Conservation (phyloP, 2,113 vertebrate species). For the Oreochromis tanganicae region DNA sequence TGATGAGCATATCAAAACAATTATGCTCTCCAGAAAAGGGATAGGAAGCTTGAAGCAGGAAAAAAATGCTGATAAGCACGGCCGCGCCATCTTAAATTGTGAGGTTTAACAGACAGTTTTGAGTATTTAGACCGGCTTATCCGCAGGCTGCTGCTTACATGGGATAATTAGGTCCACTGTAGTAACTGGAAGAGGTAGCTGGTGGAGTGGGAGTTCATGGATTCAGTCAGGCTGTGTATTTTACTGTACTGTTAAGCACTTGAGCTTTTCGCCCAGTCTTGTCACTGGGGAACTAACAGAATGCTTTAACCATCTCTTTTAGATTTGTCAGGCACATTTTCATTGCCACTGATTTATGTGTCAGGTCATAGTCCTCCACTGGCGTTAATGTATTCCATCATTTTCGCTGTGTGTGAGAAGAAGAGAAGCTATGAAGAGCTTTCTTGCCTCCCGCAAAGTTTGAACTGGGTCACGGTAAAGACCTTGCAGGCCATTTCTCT, state of each 20-base stretch:
- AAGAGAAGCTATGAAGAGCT: slow-evolving; percentile 19
- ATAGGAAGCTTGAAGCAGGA: background rate
- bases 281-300: slow-evolving; percentile 52
- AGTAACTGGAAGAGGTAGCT: slow-evolving; percentile 46
- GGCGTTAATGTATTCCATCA: slow-evolving; percentile 62
- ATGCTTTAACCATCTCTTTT: slow-evolving; percentile 32
- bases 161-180: slow-evolving; percentile 61
- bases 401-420: slow-evolving; percentile 40
- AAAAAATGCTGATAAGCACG: slow-evolving; percentile 26
- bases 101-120: slow-evolving; percentile 35
- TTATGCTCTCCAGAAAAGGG: slow-evolving; percentile 27
- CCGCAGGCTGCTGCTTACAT: slow-evolving; percentile 42
- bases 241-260: slow-evolving; percentile 47
- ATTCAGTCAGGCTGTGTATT: slow-evolving; percentile 56
- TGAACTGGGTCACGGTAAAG: slow-evolving; percentile 53
- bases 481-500: slow-evolving; percentile 37
- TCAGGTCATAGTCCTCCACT: slow-evolving; percentile 55
- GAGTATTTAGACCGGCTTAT: slow-evolving; percentile 44
- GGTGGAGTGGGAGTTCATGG: slow-evolving; percentile 48
- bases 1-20: slow-evolving; percentile 57
- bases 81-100: slow-evolving; percentile 18
- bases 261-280: slow-evolving; percentile 29
- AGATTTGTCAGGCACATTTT: slow-evolving; percentile 52
- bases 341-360: slow-evolving; percentile 63
- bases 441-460: slow-evolving; percentile 52